Percentiles rank a stretch among this genome's conserved stretches.
These are phyloP conservation scores for Monopterus albus DNA, from an alignment of 2,113 vertebrate genomes.

Conservation along the genomic window DNA sequence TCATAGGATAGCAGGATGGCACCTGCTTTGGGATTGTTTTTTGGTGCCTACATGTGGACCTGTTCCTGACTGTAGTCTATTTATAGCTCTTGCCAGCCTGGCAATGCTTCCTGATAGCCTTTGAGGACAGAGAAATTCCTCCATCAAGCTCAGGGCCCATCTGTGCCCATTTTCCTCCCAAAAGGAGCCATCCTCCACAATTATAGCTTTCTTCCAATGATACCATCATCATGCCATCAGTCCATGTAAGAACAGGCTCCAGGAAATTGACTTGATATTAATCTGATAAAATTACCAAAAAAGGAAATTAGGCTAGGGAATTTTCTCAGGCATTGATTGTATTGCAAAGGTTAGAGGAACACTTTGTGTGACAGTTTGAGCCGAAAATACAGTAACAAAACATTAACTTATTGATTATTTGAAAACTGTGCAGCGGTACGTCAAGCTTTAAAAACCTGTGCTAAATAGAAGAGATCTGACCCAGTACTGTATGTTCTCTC, in stretches of 20 bases:
- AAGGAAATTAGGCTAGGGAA: conserved; percentile 66
- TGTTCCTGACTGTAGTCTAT: conserved; percentile 64
- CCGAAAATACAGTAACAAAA: conserved; percentile 9
- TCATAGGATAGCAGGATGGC: conserved; percentile 27
- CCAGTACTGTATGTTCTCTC: conserved; percentile 43
- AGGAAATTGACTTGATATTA: conserved; percentile 78
- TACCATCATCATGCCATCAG: conserved; percentile 67
- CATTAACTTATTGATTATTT: conserved; percentile 13
- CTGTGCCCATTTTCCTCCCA: conserved; percentile 71
- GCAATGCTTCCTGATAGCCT: conserved; percentile 69
- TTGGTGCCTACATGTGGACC: conserved; percentile 59
- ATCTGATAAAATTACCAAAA: conserved; percentile 71
- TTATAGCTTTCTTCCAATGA: conserved; percentile 65
- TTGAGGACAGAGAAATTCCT: conserved; percentile 75
- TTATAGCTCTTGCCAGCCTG: conserved; percentile 75
- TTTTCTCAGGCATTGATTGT: conserved; percentile 56
- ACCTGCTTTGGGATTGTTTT: conserved; percentile 48
- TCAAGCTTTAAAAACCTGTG: conserved; percentile 16
- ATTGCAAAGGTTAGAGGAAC: conserved; percentile 37
- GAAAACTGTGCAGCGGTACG: not conserved
- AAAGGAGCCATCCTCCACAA: conserved; percentile 69
- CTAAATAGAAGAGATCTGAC: conserved; percentile 38
- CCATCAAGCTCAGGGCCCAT: conserved; percentile 75
- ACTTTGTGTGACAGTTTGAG: not conserved
- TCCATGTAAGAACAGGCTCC: conserved; percentile 68